Conservation (phyloP, 2,888 invertebrate species). For the Drosophila suboccidentalis region DNA sequence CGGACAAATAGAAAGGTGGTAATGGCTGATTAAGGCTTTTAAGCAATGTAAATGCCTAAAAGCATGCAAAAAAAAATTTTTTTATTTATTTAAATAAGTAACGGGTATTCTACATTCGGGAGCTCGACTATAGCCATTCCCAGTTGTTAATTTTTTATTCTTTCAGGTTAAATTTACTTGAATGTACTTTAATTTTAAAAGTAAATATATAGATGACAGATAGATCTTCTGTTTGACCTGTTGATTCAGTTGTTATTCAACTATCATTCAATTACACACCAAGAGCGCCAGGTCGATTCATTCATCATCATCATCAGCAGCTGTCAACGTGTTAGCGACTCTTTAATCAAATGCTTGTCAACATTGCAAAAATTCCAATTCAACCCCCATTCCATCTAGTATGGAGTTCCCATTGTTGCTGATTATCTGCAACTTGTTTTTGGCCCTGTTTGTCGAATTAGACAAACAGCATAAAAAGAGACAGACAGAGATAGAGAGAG, state of each 20-base stretch:
- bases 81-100: too few relatives aligned
- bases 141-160: too few relatives aligned
- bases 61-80: too few relatives aligned
- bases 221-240: background rate
- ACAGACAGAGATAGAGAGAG: background rate
- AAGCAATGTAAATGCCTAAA: too few relatives aligned
- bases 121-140: too few relatives aligned
- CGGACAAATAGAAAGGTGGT: too few relatives aligned
- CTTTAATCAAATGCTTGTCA: slow-evolving; percentile 75
- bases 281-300: slow-evolving; percentile 13
- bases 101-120: too few relatives aligned
- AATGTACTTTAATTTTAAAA: too few relatives aligned
- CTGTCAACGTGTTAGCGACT: slow-evolving; percentile 50
- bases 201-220: too few relatives aligned
- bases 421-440: slow-evolving; percentile 49
- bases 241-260: slow-evolving; percentile 45
- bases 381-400: slow-evolving; percentile 23
- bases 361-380: slow-evolving; percentile 59
- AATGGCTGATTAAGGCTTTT: too few relatives aligned
- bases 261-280: slow-evolving; percentile 29
- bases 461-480: slow-evolving; percentile 41
- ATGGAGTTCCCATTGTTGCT: slow-evolving; percentile 43
- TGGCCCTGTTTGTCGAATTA: slow-evolving; percentile 67
- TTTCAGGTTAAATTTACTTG: too few relatives aligned
- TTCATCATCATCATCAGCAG: slow-evolving; percentile 8